These are phyloP conservation scores for Leptinotarsa undecemlineata DNA, from an alignment of 1,140 invertebrate genomes.

Conservation along the genomic window DNA sequence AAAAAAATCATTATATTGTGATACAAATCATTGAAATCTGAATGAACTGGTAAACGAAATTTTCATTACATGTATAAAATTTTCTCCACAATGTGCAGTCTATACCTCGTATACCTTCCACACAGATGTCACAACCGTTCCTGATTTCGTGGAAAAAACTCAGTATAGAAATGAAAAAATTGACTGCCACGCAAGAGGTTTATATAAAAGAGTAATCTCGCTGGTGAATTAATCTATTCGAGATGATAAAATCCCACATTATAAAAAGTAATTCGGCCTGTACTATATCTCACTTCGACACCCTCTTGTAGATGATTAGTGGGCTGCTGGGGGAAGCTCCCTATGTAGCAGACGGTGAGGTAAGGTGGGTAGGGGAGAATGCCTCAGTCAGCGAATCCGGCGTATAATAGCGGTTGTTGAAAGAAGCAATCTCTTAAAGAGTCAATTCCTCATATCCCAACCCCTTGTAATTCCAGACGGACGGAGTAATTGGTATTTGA, in stretches of 20 bases:
- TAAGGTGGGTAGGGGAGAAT: neutral
- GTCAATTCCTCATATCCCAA: neutral
- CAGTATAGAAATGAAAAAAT: too few species aligned
- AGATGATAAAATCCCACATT: slow-evolving; percentile 6
- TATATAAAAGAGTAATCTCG: neutral
- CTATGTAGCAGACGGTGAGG: neutral
- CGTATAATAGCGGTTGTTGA: slow-evolving; percentile 6
- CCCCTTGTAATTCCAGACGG: neutral
- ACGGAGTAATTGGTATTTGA: too few species aligned
- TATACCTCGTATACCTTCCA: too few species aligned
- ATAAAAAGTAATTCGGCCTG: slow-evolving; percentile 19
- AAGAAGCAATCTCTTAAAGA: slow-evolving; percentile 4
- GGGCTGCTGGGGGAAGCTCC: neutral
- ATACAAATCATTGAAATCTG: too few species aligned
- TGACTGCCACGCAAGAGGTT: neutral
- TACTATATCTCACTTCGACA: slow-evolving; percentile 17
- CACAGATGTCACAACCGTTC: too few species aligned
- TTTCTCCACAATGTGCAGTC: too few species aligned
- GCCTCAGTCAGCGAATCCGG: neutral
- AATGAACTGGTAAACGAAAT: too few species aligned
- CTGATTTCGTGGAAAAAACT: too few species aligned
- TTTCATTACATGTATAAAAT: too few species aligned
- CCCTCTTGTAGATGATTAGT: slow-evolving; percentile 22
- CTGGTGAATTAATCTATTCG: neutral
- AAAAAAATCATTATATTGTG: too few species aligned